Base-by-base conservation (phyloP, 2,113 vertebrate species). In the Cyphomyrus plagiostoma region DNA sequence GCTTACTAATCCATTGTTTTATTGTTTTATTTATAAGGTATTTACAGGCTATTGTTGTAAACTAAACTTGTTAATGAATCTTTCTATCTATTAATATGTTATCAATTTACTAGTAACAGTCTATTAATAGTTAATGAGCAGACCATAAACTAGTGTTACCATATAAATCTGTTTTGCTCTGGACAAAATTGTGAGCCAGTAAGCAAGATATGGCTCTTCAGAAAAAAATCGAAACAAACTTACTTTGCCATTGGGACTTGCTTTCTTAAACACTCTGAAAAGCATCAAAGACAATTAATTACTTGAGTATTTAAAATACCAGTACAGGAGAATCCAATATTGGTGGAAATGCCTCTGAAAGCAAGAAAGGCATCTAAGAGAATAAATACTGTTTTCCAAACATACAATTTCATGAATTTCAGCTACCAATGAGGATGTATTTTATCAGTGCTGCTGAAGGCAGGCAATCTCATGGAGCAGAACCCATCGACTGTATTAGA, bases 241-340 rank as follows among this genome's bases (percentile, higher is more conserved):
- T 91, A 96, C 96, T 94, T 95, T 96, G 91, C 95, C 96, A 93
- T 98, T 98, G 0, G 97, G 97, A 92, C 97, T 98, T 23, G 97
- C 96, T 90, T 98, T 98, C 94, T 98, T 98, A 94, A 98, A 98
- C 42, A 98, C 97, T 91, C 97, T 98, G 94, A 80, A 93, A 94
- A 91, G 91, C 53, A 94, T 53, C 48, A 53, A 56, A 77, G 92
- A 80, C 82, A 88, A 86, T 26, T 21, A 7, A 85, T 89, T 8
- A 7, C 56, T 19, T 58, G 19, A 86, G 19, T 82, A 83, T 74
- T 62, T 80, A 86, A 58, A 88, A 85, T 50, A 35, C n/a, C 86
- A 87, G 26, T 42, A 56, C 30, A 42, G 8, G 4, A 19, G 52
- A 87, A 87, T 42, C 26, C 11, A 19, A 45, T 26, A 58, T 30